Evolutionary conservation across 2,113 vertebrate genomes (phyloP).

Genomic region (Echinops telfairi): DNA sequence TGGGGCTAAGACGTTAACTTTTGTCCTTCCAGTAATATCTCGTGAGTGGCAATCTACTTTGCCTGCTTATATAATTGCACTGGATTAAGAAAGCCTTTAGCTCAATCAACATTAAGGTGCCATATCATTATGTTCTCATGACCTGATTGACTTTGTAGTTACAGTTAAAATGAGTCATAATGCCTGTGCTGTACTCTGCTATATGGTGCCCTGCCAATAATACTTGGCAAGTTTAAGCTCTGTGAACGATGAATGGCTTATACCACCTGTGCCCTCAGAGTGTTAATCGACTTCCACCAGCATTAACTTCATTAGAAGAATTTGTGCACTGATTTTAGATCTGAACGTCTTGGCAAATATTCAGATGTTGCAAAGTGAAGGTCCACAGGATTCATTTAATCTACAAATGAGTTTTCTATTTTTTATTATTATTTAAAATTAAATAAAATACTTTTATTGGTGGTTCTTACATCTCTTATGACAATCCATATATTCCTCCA

Average conservation of each 20-base stretch:
- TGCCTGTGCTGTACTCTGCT: background rate
- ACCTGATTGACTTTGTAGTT: background rate
- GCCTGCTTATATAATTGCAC: background rate
- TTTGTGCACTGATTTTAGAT: constrained; percentile 6
- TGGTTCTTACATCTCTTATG: no score
- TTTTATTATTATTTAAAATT: no score
- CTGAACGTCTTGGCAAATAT: background rate
- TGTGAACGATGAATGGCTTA: background rate
- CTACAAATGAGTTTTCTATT: background rate
- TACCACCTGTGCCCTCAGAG: background rate
- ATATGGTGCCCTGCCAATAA: background rate
- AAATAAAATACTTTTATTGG: no score
- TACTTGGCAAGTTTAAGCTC: background rate
- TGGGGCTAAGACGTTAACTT: background rate
- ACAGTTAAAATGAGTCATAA: background rate
- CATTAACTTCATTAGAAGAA: background rate
- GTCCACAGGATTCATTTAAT: background rate
- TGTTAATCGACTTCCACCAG: background rate
- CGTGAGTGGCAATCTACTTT: background rate
- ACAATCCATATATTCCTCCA: no score
- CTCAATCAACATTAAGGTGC: background rate
- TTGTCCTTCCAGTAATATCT: constrained; percentile 3
- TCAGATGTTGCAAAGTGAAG: background rate
- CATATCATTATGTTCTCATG: background rate
- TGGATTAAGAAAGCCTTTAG: constrained; percentile 1